Conservation (phyloP, 2,888 invertebrate genomes). For the Scrobipalpa costella region DNA sequence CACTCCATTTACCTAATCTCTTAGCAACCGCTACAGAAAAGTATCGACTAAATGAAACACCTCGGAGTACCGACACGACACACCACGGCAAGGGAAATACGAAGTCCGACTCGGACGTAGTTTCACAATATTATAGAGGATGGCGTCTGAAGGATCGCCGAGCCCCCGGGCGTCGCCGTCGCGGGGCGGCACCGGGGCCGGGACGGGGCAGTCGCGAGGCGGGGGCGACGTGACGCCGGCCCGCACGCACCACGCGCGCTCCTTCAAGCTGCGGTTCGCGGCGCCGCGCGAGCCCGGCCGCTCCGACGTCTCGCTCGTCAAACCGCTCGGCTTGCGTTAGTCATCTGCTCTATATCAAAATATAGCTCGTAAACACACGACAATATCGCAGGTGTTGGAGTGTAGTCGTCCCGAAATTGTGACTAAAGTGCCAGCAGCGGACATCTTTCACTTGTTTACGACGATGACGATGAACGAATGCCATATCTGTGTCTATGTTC, state of each 20-base stretch:
- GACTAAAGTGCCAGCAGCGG: too few species aligned
- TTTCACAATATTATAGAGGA: neutral
- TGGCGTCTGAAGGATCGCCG: conserved; percentile 1
- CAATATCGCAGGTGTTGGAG: too few species aligned
- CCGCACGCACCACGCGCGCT: conserved; percentile 42
- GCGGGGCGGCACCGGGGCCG: conserved; percentile 19
- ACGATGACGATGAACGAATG: neutral
- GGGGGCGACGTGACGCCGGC: conserved; percentile 26
- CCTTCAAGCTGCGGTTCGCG: conserved; percentile 71
- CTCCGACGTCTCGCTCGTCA: conserved; percentile 63
- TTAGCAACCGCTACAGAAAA: conserved; percentile 7
- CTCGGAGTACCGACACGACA: too few species aligned
- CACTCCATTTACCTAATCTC: neutral
- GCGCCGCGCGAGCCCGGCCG: conserved; percentile 66
- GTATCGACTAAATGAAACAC: conserved; percentile 6
- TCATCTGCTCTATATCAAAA: too few species aligned
- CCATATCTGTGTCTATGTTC: neutral
- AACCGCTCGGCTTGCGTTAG: conserved; percentile 64
- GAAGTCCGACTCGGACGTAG: neutral
- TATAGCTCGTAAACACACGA: too few species aligned
- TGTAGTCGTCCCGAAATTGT: too few species aligned
- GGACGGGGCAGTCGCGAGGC: conserved; percentile 25
- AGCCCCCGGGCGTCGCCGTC: neutral
- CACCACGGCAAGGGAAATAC: neutral
- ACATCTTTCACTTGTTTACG: too few species aligned